These are phyloP conservation scores for Pyrgus malvae DNA, from an alignment of 2,888 invertebrate species.

Conservation along the genomic window DNA sequence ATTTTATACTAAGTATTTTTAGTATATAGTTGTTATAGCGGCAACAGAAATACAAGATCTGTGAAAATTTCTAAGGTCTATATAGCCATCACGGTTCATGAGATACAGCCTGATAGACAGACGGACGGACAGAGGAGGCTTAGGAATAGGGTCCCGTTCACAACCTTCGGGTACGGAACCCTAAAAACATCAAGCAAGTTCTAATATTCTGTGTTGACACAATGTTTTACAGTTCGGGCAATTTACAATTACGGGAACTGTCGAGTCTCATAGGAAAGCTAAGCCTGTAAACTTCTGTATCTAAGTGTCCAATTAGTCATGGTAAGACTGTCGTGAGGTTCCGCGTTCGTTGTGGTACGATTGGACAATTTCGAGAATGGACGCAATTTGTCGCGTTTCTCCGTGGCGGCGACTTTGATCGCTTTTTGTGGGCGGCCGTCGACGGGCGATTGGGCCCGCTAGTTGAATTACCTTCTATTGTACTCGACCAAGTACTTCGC, in stretches of 20 bases:
- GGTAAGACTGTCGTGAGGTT: constrained; percentile 57
- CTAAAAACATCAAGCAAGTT: not conserved
- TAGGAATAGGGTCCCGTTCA: too few relatives aligned
- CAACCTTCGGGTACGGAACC: too few relatives aligned
- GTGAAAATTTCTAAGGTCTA: too few relatives aligned
- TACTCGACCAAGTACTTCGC: constrained; percentile 17
- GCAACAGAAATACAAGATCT: too few relatives aligned
- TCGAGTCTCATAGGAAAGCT: constrained; percentile 24
- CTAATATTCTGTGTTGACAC: not conserved
- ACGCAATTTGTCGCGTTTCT: constrained; percentile 74
- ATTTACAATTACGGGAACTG: not conserved
- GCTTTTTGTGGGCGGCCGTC: constrained; percentile 62
- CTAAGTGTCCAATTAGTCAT: constrained; percentile 61
- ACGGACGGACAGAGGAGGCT: too few relatives aligned
- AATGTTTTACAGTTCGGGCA: not conserved
- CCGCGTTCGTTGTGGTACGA: constrained; percentile 55
- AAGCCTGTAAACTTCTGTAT: constrained; percentile 28
- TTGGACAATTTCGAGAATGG: constrained; percentile 69
- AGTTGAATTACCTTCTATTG: constrained; percentile 38
- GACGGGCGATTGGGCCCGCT: constrained; percentile 54
- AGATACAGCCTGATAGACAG: too few relatives aligned
- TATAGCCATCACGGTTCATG: too few relatives aligned
- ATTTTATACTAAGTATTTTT: too few relatives aligned
- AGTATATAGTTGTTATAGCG: too few relatives aligned
- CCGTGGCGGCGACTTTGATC: constrained; percentile 66